phyloP scores from a whole-genome alignment of 2,797 vertebrate genomes.

The Adelosebastes latens region DNA sequence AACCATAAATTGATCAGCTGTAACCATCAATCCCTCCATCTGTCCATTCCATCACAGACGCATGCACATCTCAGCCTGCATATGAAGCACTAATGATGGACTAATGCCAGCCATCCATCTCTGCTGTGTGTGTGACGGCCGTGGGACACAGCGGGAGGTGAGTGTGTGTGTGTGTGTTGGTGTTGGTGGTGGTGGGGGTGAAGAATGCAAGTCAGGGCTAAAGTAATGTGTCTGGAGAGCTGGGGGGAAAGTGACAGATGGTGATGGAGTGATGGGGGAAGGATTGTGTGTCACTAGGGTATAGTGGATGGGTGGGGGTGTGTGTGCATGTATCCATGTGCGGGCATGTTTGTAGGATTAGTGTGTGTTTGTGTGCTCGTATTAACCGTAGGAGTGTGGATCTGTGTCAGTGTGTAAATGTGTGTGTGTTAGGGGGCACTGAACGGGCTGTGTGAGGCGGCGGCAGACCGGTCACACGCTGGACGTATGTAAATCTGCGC shows the following conservation, averaged over 20 bases:
- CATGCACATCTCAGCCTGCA: neutral
- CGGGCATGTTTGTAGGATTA: conserved; percentile 30
- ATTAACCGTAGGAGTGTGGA: conserved; percentile 21
- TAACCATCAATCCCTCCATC: neutral
- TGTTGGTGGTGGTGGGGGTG: neutral
- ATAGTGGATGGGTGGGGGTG: neutral
- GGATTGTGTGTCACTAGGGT: conserved; percentile 71
- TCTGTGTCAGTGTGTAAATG: conserved; percentile 44
- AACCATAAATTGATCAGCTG: conserved; percentile 6
- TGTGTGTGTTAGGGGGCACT: neutral
- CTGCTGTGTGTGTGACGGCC: conserved; percentile 15
- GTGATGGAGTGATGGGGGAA: conserved; percentile 51
- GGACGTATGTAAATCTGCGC: neutral
- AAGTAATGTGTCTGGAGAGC: conserved; percentile 32
- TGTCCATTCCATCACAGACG: conserved; percentile 33
- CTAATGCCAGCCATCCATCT: conserved; percentile 47
- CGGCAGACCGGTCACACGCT: neutral
- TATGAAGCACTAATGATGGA: conserved; percentile 13
- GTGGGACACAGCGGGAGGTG: conserved; percentile 15
- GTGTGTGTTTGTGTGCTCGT: conserved; percentile 32
- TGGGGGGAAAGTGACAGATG: conserved; percentile 72
- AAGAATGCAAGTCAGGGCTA: conserved; percentile 12
- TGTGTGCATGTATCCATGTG: conserved; percentile 12
- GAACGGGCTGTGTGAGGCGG: neutral
- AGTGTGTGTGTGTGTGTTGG: neutral